Evolutionary conservation across 2,888 invertebrate species (phyloP).

Genomic region (Rutpela maculata): DNA sequence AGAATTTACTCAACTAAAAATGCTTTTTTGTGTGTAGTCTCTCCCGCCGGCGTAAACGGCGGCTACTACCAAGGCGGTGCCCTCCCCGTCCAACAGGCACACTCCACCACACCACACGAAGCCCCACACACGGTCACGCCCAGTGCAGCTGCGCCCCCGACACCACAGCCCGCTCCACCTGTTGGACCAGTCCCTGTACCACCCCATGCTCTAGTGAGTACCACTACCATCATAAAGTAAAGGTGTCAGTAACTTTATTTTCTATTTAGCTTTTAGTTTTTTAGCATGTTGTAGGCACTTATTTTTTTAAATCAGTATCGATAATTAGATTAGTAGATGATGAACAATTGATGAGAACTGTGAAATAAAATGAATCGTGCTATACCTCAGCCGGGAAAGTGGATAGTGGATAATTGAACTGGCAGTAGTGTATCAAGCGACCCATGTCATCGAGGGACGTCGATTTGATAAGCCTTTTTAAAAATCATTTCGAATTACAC

Average conservation of each 20-base stretch:
- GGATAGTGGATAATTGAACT: too few relatives aligned
- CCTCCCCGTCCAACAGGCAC: conserved; percentile 89
- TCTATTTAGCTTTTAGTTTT: conserved; percentile 34
- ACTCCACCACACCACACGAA: conserved; percentile 90
- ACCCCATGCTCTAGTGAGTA: conserved; percentile 67
- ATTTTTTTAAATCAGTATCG: background rate
- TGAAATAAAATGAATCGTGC: background rate
- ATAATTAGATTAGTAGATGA: background rate
- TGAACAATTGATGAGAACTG: background rate
- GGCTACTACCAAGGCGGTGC: conserved; percentile 85
- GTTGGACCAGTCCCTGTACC: conserved; percentile 73
- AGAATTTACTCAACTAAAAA: background rate
- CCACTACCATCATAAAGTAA: conserved; percentile 58
- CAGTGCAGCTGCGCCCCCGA: conserved; percentile 75
- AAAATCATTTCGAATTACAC: too few relatives aligned
- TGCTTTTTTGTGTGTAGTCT: conserved; percentile 70
- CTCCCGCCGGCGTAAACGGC: conserved; percentile 81
- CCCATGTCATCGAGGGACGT: too few relatives aligned
- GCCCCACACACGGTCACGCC: conserved; percentile 78
- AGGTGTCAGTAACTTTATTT: conserved; percentile 55
- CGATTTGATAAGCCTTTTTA: too few relatives aligned
- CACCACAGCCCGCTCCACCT: conserved; percentile 74
- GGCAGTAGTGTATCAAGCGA: too few relatives aligned
- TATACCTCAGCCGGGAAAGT: too few relatives aligned
- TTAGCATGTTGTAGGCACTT: conserved; percentile 9